phyloP scores from a whole-genome alignment of 2,888 invertebrate species.

The Sialis fuliginosa region DNA sequence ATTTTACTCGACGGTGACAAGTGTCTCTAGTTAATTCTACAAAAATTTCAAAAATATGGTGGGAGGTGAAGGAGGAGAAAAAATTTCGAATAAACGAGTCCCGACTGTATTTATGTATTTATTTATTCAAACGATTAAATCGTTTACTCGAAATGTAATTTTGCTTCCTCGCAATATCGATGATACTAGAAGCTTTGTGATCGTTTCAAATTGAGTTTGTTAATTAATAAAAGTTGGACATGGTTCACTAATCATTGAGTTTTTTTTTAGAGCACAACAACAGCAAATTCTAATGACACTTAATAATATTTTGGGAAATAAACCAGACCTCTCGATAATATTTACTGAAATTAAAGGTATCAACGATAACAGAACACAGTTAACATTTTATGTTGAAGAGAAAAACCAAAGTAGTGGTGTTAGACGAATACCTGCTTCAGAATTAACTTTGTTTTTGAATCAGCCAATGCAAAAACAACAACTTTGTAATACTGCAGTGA shows the following conservation, averaged over 20 bases:
- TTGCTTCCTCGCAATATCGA: too few species aligned
- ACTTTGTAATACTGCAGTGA: constrained; percentile 52
- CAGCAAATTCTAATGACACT: constrained; percentile 43
- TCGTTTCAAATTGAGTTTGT: neutral
- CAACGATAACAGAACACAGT: constrained; percentile 62
- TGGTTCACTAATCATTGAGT: neutral
- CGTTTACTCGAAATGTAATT: too few species aligned
- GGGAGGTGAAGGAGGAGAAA: too few species aligned
- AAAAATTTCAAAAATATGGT: too few species aligned
- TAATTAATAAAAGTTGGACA: neutral
- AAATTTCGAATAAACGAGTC: too few species aligned
- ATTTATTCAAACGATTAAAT: too few species aligned
- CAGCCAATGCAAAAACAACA: constrained; percentile 54
- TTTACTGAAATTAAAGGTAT: constrained; percentile 63
- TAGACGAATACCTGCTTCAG: constrained; percentile 53
- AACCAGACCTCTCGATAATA: constrained; percentile 62
- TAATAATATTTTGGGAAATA: constrained; percentile 61
- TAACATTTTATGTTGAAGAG: constrained; percentile 53
- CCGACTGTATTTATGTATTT: too few species aligned
- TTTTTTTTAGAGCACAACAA: constrained; percentile 41
- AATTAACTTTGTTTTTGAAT: constrained; percentile 50
- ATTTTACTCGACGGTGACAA: too few species aligned
- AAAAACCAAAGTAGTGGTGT: constrained; percentile 33
- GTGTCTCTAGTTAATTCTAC: too few species aligned
- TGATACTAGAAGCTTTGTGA: too few species aligned